Percentiles rank a stretch among this genome's conserved stretches.
Conservation (phyloP, 37 sponge, comb jelly and placozoan species). For the Geodia barretti region DNA sequence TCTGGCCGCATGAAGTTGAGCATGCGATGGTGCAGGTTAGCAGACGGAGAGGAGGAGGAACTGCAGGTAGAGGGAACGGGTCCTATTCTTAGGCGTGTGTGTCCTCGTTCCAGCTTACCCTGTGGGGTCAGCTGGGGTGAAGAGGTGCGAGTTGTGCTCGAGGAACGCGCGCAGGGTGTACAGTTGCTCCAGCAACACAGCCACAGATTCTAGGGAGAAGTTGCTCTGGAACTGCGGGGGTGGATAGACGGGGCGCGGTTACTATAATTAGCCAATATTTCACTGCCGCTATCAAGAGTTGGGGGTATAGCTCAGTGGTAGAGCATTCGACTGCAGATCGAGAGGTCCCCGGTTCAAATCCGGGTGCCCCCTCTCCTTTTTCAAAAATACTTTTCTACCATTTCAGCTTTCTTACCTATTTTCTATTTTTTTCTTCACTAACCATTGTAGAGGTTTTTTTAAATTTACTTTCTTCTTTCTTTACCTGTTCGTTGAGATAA, state of each 20-base stretch:
- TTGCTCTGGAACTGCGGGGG: slow-evolving; percentile 43
- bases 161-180: slow-evolving; percentile 72
- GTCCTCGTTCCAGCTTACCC: no score
- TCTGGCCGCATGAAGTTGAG: slow-evolving; percentile 75
- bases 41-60: slow-evolving; percentile 10
- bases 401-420: neutral
- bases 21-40: slow-evolving; percentile 72
- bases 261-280: neutral
- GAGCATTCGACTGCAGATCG: slow-evolving; percentile 99
- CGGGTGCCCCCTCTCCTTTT: slow-evolving; percentile 91
- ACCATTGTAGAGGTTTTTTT: neutral
- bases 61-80: no score
- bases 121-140: neutral
- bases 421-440: neutral
- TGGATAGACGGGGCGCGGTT: neutral
- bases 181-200: slow-evolving; percentile 74
- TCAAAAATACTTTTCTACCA: neutral
- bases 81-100: no score
- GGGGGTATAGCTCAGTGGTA: slow-evolving; percentile 99
- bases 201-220: slow-evolving; percentile 48
- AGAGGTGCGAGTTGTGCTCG: slow-evolving; percentile 76
- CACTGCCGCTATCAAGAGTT: neutral
- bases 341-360: slow-evolving; percentile 98
- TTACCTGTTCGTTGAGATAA: slow-evolving; percentile 34
- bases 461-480: neutral